These are phyloP conservation scores for Sturmia bella DNA, from an alignment of 2,888 invertebrate species.

Conservation along the genomic window DNA sequence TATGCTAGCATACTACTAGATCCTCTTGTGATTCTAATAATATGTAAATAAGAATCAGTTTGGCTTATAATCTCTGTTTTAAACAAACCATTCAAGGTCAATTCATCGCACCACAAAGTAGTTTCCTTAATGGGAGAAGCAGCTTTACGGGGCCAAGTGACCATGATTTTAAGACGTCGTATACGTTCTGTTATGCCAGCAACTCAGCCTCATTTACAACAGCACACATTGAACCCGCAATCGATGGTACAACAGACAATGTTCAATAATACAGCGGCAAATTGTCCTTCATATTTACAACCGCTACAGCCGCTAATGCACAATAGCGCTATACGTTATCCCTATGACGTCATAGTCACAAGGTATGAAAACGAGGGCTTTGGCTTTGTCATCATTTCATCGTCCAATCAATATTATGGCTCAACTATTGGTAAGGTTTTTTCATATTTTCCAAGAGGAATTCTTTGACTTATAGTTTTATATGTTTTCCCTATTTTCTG, in stretches of 20 bases:
- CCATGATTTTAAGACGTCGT: slow-evolving; percentile 87
- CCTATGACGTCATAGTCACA: slow-evolving; percentile 96
- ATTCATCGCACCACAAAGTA: slow-evolving; percentile 95
- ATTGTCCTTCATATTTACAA: slow-evolving; percentile 60
- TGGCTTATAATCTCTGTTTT: no score
- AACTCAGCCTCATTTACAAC: slow-evolving; percentile 59
- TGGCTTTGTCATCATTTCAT: slow-evolving; percentile 99
- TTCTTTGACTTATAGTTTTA: no score
- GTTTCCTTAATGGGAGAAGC: slow-evolving; percentile 96
- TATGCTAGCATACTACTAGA: no score
- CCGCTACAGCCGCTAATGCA: slow-evolving; percentile 71
- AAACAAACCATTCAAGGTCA: slow-evolving; percentile 80
- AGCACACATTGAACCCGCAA: slow-evolving; percentile 23
- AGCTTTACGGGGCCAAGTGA: slow-evolving; percentile 92
- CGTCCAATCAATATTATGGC: slow-evolving; percentile 89
- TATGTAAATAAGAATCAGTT: no score
- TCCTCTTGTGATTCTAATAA: no score
- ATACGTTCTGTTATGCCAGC: slow-evolving; percentile 44
- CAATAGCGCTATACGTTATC: slow-evolving; percentile 80
- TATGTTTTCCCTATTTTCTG: no score
- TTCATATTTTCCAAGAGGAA: not conserved
- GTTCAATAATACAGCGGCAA: slow-evolving; percentile 37
- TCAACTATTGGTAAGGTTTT: slow-evolving; percentile 89
- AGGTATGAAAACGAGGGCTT: slow-evolving; percentile 97
- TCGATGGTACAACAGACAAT: slow-evolving; percentile 36